These are phyloP conservation scores for Rousettus madagascariensis DNA, from an alignment of 2,797 vertebrate genomes.

Conservation along the genomic window DNA sequence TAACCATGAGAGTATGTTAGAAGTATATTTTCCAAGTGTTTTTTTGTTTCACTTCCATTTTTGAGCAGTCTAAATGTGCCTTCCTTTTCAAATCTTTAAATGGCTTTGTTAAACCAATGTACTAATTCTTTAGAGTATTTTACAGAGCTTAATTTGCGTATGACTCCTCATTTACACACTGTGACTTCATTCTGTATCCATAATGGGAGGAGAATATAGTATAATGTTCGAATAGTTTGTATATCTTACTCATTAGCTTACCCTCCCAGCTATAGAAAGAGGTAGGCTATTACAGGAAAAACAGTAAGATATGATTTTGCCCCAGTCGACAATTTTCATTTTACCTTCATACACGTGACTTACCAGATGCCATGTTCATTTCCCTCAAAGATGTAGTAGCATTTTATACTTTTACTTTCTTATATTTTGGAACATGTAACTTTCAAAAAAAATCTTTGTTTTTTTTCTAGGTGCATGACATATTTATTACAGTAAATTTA, in stretches of 20 bases:
- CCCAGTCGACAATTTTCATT: not conserved
- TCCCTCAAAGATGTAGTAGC: not conserved
- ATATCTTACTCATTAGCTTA: not conserved
- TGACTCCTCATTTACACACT: not conserved
- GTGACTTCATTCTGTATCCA: not conserved
- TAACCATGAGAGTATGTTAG: not conserved
- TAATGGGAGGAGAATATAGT: not conserved
- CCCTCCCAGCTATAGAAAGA: not conserved
- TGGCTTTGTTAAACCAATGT: not conserved
- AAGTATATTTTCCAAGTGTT: not conserved
- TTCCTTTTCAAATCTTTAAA: not conserved
- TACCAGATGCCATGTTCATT: not conserved
- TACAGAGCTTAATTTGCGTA: not conserved
- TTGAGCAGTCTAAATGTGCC: not conserved
- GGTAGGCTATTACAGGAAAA: not conserved
- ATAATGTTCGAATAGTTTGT: not conserved
- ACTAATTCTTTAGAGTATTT: not conserved
- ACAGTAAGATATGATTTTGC: not conserved
- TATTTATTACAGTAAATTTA: not conserved
- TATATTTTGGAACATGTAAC: not conserved
- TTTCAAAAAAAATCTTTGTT: not conserved
- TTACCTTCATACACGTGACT: not conserved
- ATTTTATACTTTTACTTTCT: not conserved
- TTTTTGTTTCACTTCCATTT: not conserved
- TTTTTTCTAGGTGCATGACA: not conserved